Percentiles rank a stretch among this genome's conserved stretches.
These are phyloP conservation scores for Onychostruthus taczanowskii DNA, from an alignment of 2,113 vertebrate species.

Conservation along the genomic window DNA sequence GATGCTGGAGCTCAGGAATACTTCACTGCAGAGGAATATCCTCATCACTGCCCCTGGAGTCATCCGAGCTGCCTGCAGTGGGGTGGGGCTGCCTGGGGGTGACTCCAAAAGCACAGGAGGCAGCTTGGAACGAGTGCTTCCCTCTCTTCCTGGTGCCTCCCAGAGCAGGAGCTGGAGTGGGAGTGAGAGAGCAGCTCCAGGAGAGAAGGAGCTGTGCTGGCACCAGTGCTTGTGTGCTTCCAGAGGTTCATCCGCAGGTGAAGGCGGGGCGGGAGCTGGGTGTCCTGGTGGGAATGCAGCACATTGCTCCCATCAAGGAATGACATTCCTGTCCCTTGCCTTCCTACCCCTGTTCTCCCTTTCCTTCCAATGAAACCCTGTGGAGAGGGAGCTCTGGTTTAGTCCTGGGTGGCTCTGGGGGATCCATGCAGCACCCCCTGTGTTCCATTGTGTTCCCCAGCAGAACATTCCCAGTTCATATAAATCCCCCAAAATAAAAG, in stretches of 20 bases:
- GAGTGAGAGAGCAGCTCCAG: background rate
- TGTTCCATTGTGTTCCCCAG: background rate
- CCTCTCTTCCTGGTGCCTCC: background rate
- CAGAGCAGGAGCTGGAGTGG: background rate
- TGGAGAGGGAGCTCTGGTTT: background rate
- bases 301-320: background rate
- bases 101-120: background rate
- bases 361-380: background rate
- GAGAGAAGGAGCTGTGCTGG: background rate
- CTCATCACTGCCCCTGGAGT: background rate
- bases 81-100: background rate
- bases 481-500: background rate
- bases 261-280: background rate
- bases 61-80: background rate
- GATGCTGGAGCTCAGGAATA: background rate
- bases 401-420: background rate
- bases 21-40: background rate
- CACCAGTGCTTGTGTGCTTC: background rate
- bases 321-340: background rate
- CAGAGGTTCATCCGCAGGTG: background rate
- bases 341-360: background rate
- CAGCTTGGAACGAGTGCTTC: background rate
- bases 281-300: background rate
- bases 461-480: background rate
- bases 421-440: accelerated